Percentiles rank a stretch among this genome's conserved stretches.
Evolutionary conservation across 2,113 vertebrate genomes (phyloP).

Genomic region (Brevimyrus niger): DNA sequence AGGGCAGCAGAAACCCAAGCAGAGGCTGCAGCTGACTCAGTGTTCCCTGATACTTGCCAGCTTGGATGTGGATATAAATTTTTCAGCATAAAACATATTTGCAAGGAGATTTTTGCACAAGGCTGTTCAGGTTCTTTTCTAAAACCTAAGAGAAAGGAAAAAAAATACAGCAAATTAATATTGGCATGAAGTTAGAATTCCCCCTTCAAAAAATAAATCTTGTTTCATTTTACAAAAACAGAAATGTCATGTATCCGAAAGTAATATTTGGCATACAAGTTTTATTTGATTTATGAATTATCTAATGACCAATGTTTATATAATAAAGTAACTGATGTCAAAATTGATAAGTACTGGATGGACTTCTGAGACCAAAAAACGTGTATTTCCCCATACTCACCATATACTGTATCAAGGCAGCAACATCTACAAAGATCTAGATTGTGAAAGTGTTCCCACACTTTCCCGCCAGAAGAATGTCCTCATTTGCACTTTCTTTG

Average conservation of each 20-base stretch:
- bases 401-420: neutral
- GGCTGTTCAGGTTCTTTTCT: neutral
- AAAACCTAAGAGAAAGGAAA: neutral
- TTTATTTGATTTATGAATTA: neutral
- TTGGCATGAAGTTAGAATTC: neutral
- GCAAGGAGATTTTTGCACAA: neutral
- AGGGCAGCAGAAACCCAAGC: neutral
- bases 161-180: neutral
- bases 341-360: neutral
- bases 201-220: neutral
- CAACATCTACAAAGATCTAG: neutral
- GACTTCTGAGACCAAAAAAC: neutral
- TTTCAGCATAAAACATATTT: neutral
- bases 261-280: neutral
- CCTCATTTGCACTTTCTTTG: neutral
- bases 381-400: neutral
- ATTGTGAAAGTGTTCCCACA: neutral
- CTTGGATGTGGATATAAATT: neutral
- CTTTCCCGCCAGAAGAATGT: neutral
- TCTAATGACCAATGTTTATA: neutral
- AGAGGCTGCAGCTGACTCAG: neutral
- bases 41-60: neutral
- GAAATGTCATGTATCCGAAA: neutral
- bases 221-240: neutral
- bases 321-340: neutral